These are phyloP conservation scores for Hemiscyllium ocellatum DNA, from an alignment of 2,113 vertebrate genomes.

Conservation along the genomic window DNA sequence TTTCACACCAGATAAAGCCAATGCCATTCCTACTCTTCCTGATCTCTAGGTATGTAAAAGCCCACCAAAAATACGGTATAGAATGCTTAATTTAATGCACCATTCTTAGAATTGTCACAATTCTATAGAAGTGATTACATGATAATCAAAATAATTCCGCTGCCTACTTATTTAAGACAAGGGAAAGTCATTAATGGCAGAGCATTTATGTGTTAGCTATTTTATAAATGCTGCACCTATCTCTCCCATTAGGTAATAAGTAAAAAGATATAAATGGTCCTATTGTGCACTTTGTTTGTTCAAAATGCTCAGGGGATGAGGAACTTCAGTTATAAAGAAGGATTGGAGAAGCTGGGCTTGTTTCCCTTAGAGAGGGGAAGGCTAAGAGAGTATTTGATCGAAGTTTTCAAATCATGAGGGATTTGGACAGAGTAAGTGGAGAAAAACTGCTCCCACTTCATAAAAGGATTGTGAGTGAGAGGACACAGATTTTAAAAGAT, in stretches of 20 bases:
- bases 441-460: too few species aligned
- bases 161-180: background rate
- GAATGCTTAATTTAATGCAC: background rate
- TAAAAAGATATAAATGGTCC: background rate
- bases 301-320: too few species aligned
- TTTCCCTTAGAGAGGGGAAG: too few species aligned
- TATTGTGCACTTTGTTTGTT: background rate
- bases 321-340: too few species aligned
- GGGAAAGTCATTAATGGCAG: background rate
- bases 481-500: too few species aligned
- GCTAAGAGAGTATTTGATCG: too few species aligned
- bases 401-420: too few species aligned
- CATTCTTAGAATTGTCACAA: background rate
- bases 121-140: background rate
- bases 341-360: too few species aligned
- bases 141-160: background rate
- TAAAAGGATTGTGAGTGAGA: too few species aligned
- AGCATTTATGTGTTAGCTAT: background rate
- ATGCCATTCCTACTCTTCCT: background rate
- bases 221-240: background rate
- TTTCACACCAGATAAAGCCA: background rate
- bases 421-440: too few species aligned
- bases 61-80: background rate
- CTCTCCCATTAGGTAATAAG: background rate
- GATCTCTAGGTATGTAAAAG: background rate